Evolutionary conservation across 2,797 vertebrate species (phyloP).

Genomic region (Xenops minutus): DNA sequence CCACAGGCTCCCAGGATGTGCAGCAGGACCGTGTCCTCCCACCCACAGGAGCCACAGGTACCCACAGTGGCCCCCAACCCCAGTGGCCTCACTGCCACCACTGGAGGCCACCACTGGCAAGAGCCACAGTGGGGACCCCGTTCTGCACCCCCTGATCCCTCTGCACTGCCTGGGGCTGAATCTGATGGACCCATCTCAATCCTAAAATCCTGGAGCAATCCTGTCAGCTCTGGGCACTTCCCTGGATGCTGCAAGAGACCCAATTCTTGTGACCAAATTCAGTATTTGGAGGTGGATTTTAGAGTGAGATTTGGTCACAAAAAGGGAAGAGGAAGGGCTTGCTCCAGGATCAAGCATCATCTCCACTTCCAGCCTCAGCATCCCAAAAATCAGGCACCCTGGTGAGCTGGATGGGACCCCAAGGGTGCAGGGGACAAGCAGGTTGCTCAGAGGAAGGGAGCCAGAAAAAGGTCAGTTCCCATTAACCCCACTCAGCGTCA

Average conservation of each 20-base stretch:
- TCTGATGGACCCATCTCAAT: too few relatives aligned
- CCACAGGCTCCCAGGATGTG: accelerated
- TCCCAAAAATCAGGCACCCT: neutral
- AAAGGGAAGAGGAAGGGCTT: neutral
- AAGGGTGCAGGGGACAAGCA: neutral
- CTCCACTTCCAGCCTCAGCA: neutral
- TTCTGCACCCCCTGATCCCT: neutral
- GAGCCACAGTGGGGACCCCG: neutral
- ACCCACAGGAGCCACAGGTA: neutral
- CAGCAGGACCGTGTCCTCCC: accelerated
- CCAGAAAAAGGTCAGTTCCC: neutral
- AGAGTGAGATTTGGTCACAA: neutral
- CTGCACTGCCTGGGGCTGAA: neutral
- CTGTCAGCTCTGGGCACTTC: neutral
- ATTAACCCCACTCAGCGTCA: accelerated
- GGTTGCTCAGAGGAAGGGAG: neutral
- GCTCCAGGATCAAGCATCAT: neutral
- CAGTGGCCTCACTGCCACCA: neutral
- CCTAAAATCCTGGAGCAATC: neutral
- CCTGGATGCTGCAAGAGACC: neutral
- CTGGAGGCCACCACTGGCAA: neutral
- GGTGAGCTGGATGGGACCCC: neutral
- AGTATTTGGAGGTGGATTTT: neutral
- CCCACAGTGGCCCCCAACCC: neutral
- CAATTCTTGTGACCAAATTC: neutral